Evolutionary conservation across 2,888 invertebrate species (phyloP).

Genomic region (Ectropis crepuscularia): DNA sequence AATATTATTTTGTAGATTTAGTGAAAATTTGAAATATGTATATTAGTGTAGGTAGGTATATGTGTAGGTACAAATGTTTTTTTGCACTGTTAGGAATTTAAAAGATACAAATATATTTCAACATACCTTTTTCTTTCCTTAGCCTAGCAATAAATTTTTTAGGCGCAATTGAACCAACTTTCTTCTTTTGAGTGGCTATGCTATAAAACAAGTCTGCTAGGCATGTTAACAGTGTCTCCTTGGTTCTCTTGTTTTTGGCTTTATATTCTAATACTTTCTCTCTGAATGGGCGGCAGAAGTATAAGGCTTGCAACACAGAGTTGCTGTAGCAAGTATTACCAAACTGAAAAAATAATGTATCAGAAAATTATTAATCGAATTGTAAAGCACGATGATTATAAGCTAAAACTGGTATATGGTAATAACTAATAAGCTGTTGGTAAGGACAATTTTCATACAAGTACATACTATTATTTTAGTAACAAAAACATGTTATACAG

Average conservation of each 20-base stretch:
- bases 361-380: background rate
- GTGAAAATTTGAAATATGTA: too few relatives aligned
- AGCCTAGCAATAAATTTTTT: conserved; percentile 99
- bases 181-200: conserved; percentile 99
- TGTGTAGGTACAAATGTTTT: too few relatives aligned
- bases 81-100: too few relatives aligned
- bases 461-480: too few relatives aligned
- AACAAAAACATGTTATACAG: too few relatives aligned
- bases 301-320: conserved; percentile 99
- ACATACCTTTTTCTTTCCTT: conserved; percentile 97
- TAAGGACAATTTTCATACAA: too few relatives aligned
- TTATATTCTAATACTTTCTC: conserved; percentile 99
- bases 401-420: too few relatives aligned
- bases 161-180: conserved; percentile 99
- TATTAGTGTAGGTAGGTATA: too few relatives aligned
- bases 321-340: conserved; percentile 99
- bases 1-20: too few relatives aligned
- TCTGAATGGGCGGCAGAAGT: conserved; percentile 99
- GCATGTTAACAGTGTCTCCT: conserved; percentile 98
- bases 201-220: conserved; percentile 99
- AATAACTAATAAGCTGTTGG: too few relatives aligned
- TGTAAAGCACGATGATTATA: background rate
- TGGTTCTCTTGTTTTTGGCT: conserved; percentile 96
- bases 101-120: conserved; percentile 12
- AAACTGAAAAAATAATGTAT: conserved; percentile 88